A percentile compares a stretch with the other conserved stretches of the same genome.
Evolutionary conservation across 2,797 vertebrate species (phyloP).

Genomic region (Bovichtus variegatus): DNA sequence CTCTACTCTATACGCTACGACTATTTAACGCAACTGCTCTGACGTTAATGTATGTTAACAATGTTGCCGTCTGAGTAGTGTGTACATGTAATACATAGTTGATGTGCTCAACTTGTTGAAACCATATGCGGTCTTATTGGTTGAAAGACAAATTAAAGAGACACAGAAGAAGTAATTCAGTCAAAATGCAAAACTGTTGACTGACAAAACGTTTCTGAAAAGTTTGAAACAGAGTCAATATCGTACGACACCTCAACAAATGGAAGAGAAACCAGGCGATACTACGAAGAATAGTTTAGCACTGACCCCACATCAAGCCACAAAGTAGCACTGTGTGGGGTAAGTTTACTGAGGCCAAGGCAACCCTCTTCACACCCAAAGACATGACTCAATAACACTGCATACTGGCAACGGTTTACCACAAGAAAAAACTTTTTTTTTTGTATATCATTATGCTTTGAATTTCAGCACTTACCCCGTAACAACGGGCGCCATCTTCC

Average conservation of each 20-base stretch:
- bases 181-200: background rate
- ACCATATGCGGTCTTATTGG: too few relatives aligned
- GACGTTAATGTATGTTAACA: background rate
- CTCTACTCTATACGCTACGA: background rate
- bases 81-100: background rate
- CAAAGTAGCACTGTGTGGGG: constrained; percentile 10
- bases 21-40: background rate
- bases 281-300: constrained; percentile 52
- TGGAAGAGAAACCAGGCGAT: constrained; percentile 28
- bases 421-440: constrained; percentile 33
- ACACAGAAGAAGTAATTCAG: background rate
- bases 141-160: background rate
- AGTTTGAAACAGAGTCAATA: background rate
- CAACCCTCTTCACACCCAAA: background rate
- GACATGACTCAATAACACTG: background rate
- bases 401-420: background rate
- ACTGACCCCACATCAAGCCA: constrained; percentile 43
- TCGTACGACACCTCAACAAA: constrained; percentile 18
- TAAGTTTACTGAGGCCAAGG: background rate
- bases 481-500: constrained; percentile 99
- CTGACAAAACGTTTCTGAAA: constrained; percentile 2
- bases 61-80: background rate
- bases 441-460: constrained; percentile 30
- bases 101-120: background rate
- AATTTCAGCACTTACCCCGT: constrained; percentile 91